Evolutionary conservation across 2,797 vertebrate species (phyloP).

Genomic region (Tarsius wallacei): DNA sequence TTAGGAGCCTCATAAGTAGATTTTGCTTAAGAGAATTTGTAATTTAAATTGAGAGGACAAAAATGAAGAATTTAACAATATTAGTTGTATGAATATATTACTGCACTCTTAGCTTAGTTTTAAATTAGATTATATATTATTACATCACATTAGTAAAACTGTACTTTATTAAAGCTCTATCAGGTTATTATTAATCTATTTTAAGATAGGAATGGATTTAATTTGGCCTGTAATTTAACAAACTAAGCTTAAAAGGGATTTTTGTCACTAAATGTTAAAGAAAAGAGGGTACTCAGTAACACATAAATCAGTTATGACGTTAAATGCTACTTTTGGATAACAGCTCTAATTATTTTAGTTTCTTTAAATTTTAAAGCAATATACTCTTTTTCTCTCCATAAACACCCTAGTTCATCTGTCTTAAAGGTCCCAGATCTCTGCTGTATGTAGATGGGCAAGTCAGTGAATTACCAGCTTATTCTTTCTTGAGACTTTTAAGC

Average conservation of each 20-base stretch:
- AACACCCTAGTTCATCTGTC: neutral
- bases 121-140: conserved; percentile 82
- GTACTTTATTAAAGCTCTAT: conserved; percentile 81
- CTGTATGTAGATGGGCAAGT: neutral
- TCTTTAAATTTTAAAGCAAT: conserved; percentile 56
- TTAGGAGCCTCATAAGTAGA: conserved; percentile 71
- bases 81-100: conserved; percentile 83
- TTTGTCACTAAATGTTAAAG: conserved; percentile 52
- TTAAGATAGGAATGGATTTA: conserved; percentile 56
- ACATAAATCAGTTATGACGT: conserved; percentile 33
- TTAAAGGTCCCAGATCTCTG: neutral
- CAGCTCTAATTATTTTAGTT: neutral
- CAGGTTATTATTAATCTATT: conserved; percentile 72
- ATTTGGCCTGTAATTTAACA: conserved; percentile 66
- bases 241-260: conserved; percentile 72
- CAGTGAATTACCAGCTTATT: neutral
- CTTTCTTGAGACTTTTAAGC: neutral
- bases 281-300: conserved; percentile 5
- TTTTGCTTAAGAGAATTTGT: conserved; percentile 83
- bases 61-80: conserved; percentile 86
- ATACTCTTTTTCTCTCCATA: neutral
- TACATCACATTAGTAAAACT: conserved; percentile 61
- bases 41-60: conserved; percentile 83
- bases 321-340: conserved; percentile 31
- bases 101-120: conserved; percentile 72